A percentile compares a stretch with the other conserved stretches of the same genome.
These are phyloP conservation scores for Podabrus alpinus DNA, from an alignment of 2,888 invertebrate genomes.

Conservation along the genomic window DNA sequence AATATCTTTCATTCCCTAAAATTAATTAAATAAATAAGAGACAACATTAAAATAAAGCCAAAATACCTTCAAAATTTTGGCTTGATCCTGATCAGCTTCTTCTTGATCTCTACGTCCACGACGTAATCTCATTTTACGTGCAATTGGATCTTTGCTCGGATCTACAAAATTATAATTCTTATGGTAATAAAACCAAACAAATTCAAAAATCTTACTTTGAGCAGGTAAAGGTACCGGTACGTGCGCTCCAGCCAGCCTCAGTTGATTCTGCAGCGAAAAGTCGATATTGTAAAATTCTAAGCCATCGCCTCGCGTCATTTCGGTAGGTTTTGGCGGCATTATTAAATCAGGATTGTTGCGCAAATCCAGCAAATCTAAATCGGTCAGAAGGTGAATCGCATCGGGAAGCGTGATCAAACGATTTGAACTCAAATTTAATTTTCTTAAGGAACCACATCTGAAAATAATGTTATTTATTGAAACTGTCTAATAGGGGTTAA, in stretches of 20 bases:
- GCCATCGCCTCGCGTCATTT: constrained; percentile 74
- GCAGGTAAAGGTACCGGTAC: constrained; percentile 74
- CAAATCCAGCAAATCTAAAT: constrained; percentile 86
- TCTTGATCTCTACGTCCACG: constrained; percentile 79
- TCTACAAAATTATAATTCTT: constrained; percentile 50
- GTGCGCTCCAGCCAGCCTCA: constrained; percentile 88
- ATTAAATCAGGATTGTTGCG: constrained; percentile 92
- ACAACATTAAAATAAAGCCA: constrained; percentile 1
- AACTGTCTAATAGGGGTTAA: background rate
- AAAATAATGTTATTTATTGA: constrained; percentile 23
- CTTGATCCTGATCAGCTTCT: constrained; percentile 83
- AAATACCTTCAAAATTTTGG: constrained; percentile 78
- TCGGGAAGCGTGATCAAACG: constrained; percentile 94
- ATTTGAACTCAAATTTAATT: constrained; percentile 91
- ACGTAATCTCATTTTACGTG: constrained; percentile 87
- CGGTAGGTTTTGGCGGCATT: constrained; percentile 95
- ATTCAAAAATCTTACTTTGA: constrained; percentile 60
- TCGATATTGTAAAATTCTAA: constrained; percentile 97
- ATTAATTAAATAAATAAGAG: constrained; percentile 20
- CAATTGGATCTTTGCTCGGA: constrained; percentile 87
- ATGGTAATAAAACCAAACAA: background rate
- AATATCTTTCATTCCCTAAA: constrained; percentile 81
- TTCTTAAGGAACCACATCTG: constrained; percentile 92
- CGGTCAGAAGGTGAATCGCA: constrained; percentile 92
- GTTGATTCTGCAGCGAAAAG: constrained; percentile 94